Evolutionary conservation across 1,140 invertebrate genomes (phyloP).

Genomic region (Platyura marginata): DNA sequence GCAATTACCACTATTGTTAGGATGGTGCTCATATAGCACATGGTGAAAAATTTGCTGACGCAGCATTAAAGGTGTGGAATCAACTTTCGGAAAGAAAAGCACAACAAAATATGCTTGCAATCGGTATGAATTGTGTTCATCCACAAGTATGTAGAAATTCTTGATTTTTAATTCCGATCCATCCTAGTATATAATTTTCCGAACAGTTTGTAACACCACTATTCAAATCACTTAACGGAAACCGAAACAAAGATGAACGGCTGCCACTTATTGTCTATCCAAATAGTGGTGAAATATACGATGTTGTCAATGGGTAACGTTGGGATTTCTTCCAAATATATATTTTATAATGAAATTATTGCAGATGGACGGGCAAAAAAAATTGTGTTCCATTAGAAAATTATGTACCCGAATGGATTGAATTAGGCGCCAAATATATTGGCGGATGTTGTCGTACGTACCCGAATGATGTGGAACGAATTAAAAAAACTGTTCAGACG

Average conservation of each 20-base stretch:
- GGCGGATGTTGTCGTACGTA: conserved; percentile 64
- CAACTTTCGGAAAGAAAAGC: conserved; percentile 36
- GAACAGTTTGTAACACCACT: conserved; percentile 29
- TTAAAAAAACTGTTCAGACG: conserved; percentile 23
- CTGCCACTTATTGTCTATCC: conserved; percentile 49
- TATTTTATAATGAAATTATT: no score
- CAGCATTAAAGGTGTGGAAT: conserved; percentile 21
- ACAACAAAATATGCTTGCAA: conserved; percentile 47
- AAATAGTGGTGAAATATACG: conserved; percentile 46
- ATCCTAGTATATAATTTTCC: neutral
- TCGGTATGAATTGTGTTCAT: conserved; percentile 74
- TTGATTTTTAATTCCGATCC: no score
- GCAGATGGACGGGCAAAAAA: conserved; percentile 32
- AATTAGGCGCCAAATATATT: conserved; percentile 47
- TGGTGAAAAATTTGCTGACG: conserved; percentile 51
- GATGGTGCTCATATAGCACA: conserved; percentile 45
- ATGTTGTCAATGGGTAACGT: conserved; percentile 23
- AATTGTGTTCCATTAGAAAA: conserved; percentile 29
- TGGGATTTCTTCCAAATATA: no score
- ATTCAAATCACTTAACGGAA: conserved; percentile 26
- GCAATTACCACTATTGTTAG: no score
- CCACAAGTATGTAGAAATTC: conserved; percentile 30
- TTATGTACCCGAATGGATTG: conserved; percentile 47
- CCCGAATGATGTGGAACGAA: conserved; percentile 36
- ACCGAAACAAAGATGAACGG: conserved; percentile 6